These are phyloP conservation scores for Bibio marci DNA, from an alignment of 2,888 invertebrate genomes.

Conservation along the genomic window DNA sequence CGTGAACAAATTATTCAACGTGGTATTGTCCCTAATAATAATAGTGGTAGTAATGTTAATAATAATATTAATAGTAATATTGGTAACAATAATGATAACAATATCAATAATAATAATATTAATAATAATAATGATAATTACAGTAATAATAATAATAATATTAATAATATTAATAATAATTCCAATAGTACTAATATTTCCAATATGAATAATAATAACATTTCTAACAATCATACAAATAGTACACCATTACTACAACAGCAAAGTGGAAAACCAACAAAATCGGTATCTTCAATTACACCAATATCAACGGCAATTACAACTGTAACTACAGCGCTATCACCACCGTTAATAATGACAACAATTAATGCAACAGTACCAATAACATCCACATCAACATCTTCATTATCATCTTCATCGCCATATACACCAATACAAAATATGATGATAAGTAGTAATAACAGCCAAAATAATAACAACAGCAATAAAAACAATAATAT, in stretches of 20 bases:
- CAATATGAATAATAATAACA: too few species aligned
- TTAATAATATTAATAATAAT: too few species aligned
- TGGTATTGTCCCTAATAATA: slow-evolving; percentile 7
- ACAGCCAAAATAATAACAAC: too few species aligned
- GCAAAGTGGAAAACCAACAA: slow-evolving; percentile 9
- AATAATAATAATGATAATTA: too few species aligned
- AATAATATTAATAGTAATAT: background rate
- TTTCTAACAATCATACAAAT: background rate
- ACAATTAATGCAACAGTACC: slow-evolving; percentile 8
- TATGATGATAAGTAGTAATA: too few species aligned
- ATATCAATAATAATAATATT: background rate
- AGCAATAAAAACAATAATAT: too few species aligned
- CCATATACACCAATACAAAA: too few species aligned
- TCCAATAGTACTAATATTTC: slow-evolving; percentile 9
- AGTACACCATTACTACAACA: slow-evolving; percentile 10
- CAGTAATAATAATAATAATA: background rate
- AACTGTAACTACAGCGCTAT: slow-evolving; percentile 8
- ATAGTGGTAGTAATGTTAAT: background rate
- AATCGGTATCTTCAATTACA: slow-evolving; percentile 15
- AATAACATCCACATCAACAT: slow-evolving; percentile 11
- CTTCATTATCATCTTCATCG: slow-evolving; percentile 16
- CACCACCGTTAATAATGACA: slow-evolving; percentile 6
- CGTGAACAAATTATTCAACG: slow-evolving; percentile 34
- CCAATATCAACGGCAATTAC: slow-evolving; percentile 4
- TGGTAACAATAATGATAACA: background rate